Conservation (phyloP, 2,113 vertebrate genomes). For the Synodontis membranacea region DNA sequence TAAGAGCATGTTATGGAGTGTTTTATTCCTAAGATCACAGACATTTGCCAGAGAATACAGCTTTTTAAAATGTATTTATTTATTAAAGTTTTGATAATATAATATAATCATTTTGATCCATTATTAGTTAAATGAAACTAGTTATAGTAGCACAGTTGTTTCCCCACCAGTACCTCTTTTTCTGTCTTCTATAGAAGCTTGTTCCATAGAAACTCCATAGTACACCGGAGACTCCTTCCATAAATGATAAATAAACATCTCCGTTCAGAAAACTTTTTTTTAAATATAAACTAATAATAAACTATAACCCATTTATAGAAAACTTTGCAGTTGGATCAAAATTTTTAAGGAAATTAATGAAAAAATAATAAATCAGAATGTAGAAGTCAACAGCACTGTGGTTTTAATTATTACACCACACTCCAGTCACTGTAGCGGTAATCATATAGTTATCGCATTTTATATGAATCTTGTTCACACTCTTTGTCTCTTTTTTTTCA, state of each 20-base stretch:
- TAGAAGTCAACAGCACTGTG: not conserved
- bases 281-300: no score
- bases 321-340: no score
- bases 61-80: not conserved
- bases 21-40: not conserved
- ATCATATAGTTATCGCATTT: not conserved
- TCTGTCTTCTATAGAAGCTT: not conserved
- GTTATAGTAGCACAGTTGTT: not conserved
- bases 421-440: not conserved
- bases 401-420: not conserved
- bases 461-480: not conserved
- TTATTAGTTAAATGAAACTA: not conserved
- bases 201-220: not conserved
- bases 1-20: not conserved
- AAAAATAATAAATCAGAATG: not conserved
- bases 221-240: not conserved
- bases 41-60: no score
- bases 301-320: not conserved
- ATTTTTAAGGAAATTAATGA: no score
- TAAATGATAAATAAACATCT: not conserved
- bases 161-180: not conserved
- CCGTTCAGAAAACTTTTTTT: not conserved
- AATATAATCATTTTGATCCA: not conserved
- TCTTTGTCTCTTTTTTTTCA: not conserved
- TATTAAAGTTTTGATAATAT: not conserved